These are phyloP conservation scores for Drosophila gaucha DNA, from an alignment of 2,888 invertebrate species.

Conservation along the genomic window DNA sequence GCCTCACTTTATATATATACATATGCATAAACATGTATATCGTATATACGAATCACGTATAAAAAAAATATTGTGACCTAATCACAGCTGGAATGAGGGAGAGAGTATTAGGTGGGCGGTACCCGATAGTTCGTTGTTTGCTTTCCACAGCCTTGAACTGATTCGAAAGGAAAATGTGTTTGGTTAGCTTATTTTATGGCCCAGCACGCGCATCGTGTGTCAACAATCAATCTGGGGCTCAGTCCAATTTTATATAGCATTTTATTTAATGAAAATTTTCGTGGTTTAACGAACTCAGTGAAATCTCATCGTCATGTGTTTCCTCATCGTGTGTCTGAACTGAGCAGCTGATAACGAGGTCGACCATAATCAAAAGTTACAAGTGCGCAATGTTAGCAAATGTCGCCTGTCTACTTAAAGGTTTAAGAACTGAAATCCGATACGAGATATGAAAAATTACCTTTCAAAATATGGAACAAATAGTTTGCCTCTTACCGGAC, in stretches of 20 bases:
- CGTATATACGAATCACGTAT: background rate
- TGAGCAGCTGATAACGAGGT: constrained; percentile 32
- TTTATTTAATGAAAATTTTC: constrained; percentile 28
- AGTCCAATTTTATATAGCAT: constrained; percentile 18
- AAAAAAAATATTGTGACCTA: constrained; percentile 50
- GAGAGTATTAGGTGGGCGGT: constrained; percentile 24
- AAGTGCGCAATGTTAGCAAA: constrained; percentile 1
- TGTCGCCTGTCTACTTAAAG: constrained; percentile 25
- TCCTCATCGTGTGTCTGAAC: constrained; percentile 28
- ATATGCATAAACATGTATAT: background rate
- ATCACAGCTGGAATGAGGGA: constrained; percentile 21
- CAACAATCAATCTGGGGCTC: constrained; percentile 36
- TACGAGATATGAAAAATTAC: background rate
- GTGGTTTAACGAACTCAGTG: constrained; percentile 63
- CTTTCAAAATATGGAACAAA: constrained; percentile 39
- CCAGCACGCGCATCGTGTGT: constrained; percentile 21
- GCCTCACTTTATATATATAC: constrained; percentile 2
- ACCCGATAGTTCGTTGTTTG: constrained; percentile 7
- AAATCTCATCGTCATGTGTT: constrained; percentile 32
- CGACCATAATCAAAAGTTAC: constrained; percentile 17
- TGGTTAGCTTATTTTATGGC: constrained; percentile 23
- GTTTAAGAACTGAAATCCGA: constrained; percentile 6
- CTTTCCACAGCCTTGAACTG: constrained; percentile 46
- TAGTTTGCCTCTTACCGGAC: constrained; percentile 30
- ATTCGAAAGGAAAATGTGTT: constrained; percentile 27